Conservation (phyloP, 2,113 vertebrate species). For the Pelecanoides urinatrix region DNA sequence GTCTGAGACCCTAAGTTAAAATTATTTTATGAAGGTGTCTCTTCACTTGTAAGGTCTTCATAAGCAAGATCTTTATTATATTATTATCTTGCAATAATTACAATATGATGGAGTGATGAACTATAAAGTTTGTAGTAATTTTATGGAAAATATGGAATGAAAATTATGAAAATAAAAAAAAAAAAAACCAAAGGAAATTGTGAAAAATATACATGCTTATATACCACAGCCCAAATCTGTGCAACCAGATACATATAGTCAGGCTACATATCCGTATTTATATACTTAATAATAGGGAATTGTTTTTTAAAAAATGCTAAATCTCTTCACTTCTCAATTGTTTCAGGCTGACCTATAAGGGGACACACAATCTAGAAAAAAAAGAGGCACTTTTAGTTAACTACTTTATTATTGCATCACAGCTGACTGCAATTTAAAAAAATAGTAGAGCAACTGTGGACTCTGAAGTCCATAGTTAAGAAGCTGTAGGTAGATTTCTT, state of each 20-base stretch:
- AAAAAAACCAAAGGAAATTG: background rate
- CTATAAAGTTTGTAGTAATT: background rate
- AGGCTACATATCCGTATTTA: background rate
- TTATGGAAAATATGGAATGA: accelerated
- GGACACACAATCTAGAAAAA: background rate
- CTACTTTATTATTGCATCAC: background rate
- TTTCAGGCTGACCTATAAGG: background rate
- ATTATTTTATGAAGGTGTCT: background rate
- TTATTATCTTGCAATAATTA: background rate
- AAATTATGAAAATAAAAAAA: background rate
- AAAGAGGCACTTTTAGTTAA: background rate
- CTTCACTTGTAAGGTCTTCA: background rate
- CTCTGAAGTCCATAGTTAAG: background rate
- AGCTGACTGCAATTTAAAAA: background rate
- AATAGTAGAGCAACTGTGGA: background rate
- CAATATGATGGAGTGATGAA: background rate
- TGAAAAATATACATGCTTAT: background rate
- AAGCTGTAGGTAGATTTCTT: background rate
- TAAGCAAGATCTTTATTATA: background rate
- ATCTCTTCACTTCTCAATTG: background rate
- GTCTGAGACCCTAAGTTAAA: background rate
- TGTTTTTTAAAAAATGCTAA: background rate
- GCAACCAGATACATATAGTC: background rate
- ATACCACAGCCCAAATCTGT: background rate
- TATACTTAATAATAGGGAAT: background rate